phyloP scores from a whole-genome alignment of 2,113 vertebrate species.

The Rhagologus leucostigma region DNA sequence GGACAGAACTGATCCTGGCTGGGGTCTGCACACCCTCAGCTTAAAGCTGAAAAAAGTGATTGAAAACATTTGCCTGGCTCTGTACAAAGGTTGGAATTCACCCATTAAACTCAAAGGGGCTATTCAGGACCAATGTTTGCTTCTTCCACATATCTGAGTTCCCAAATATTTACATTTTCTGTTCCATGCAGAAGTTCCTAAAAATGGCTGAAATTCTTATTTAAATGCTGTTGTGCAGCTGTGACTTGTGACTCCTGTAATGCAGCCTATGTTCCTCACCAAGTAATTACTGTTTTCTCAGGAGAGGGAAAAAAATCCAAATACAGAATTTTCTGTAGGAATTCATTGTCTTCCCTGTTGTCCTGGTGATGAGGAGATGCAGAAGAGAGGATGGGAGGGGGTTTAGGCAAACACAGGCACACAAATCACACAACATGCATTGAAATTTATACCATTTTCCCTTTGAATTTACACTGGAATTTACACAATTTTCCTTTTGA shows the following conservation, averaged over 20 bases:
- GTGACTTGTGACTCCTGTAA: neutral
- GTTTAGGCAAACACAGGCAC: neutral
- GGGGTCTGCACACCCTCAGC: neutral
- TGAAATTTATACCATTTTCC: neutral
- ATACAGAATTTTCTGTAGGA: neutral
- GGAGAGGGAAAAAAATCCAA: neutral
- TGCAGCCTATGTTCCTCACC: neutral
- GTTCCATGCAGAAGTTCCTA: neutral
- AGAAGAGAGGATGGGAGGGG: neutral
- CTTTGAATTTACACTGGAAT: neutral
- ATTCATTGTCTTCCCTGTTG: neutral
- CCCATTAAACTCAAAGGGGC: neutral
- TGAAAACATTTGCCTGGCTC: neutral
- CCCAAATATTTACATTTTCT: neutral
- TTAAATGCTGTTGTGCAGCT: neutral
- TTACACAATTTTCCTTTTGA: neutral
- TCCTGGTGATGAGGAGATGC: neutral
- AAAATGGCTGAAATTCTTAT: neutral
- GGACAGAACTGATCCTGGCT: neutral
- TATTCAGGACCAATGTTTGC: neutral
- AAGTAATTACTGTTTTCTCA: neutral
- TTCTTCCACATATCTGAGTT: neutral
- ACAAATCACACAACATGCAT: fast-evolving
- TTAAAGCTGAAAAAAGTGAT: neutral
- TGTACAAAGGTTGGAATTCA: neutral